Base-by-base conservation (phyloP, 2,113 vertebrate genomes). In the Chitala chitala region DNA sequence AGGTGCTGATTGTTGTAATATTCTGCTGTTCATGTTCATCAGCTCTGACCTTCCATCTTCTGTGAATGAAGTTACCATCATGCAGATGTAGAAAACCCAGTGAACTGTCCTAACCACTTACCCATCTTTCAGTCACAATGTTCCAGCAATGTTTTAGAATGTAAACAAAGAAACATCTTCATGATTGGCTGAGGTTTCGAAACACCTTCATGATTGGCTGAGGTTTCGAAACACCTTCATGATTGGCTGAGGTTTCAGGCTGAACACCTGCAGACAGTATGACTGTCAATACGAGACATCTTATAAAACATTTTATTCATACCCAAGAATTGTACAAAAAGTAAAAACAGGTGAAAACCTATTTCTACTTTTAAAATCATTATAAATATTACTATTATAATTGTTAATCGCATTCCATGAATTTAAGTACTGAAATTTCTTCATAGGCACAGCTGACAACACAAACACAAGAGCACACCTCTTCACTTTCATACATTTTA, bases 331-430 rank as follows among this genome's bases (percentile, higher is more conserved):
- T 81, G 85, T 77, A 84, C 85, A 86, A 85, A 76, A 61, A 73
- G 77, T 75, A 80, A 83, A 74, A 86, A 83, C 77, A 86, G 75
- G 74, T 77, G 84, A 76, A 73, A 80, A 82, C 73, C 85, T 71
- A 85, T 87, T 90, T 75, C 71, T 90, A 87, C 86, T 86, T 89
- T 89, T 75, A 84, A 82, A 78, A 86, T 88, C 75, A 90, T 87
- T 89, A 89, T 90, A 86, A 92, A 88, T 89, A 90, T 89, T 63
- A 88, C 88, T 86, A 90, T 82, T 78, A 87, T 88, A 83, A 88
- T 88, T 88, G 85, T 65, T 72, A 74, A 78, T 82, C 77, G 38
- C 77, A 80, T 79, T 82, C 82, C 72, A 72, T 72, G 76, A 76
- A 29, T 75, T 78, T 61, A 76, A 82, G 76, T 80, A 84, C 58